Base-by-base conservation (phyloP, 2,888 invertebrate species). In the Athetis lepigone region DNA sequence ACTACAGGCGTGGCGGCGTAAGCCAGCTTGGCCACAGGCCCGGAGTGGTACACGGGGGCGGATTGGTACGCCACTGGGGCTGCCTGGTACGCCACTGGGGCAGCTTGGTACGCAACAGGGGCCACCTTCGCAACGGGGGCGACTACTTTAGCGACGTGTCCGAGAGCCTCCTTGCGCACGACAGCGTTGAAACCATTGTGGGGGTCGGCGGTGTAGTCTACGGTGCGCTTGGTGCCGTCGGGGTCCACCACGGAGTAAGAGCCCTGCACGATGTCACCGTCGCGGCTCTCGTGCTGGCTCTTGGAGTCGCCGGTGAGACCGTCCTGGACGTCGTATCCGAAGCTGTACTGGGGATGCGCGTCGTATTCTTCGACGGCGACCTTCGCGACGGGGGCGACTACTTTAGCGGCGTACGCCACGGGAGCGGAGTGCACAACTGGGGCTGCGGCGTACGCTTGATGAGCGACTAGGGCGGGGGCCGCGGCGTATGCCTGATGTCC, bases 121-220 rank as follows among this genome's bases (percentile, higher is more conserved):
- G 78, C 79, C 7, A 66, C 62, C 45, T 79, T 71, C 27, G 82
- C 78, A 5, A 84, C 77, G 13, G 83, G 80, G 29, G 85, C 83
- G 57, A 87, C 85, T 8, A 87, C 82, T 70, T 87, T 89, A 73
- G 90, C 87, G 51, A 86, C 86, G 85, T 80, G 85, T 36, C 67
- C 90, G 70, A 90, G 80, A 50, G 90, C 86, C 60, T 95, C 95
- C 74, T 88, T 93, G 86, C 89, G 93, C 4, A 96, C 96, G 46
- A 96, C 95, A 23, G 96, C 96, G 88, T 95, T 95, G 90, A 96
- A 96, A 21, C 96, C 86, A 87, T 95, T 90, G 91, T 94, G 87
- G 29, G 85, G 85, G 76, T 93, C 93, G 46, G 94, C 93, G 71
- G 91, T 91, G 89, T 94, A 94, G 49, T 96, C 95, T 2, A 96